Evolutionary conservation across 2,113 vertebrate species (phyloP), one percentile per base, ranked within the genome.

Genomic region (Beaufortia kweichowensis): DNA sequence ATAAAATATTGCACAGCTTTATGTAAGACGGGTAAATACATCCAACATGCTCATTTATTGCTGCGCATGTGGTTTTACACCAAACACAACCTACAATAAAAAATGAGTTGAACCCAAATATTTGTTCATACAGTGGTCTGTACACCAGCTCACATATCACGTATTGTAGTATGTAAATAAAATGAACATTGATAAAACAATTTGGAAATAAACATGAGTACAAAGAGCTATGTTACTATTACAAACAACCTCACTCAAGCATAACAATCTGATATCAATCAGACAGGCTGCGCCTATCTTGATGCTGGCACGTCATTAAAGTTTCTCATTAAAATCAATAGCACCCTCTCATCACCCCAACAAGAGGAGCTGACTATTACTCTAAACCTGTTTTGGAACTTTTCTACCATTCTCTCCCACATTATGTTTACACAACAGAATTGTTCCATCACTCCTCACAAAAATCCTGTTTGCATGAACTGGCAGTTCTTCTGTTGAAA

Each of bases 351-450:
- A 64, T 57, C 39, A 61, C 33, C 41, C 39, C 28, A 59, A 19
- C 10, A 28, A 60, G 21, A 68, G 41, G 12, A 31, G 46, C 7
- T 53, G 31, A 29, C 59, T 68, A 26, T 31, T 48, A 15, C 12
- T 69, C 5, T 67, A 26, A 59, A 62, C 63, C 12, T 91, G 85
- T 86, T 86, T 79, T 89, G 88, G 87, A 90, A 91, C 75, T 80
- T 84, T 79, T 81, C 68, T 84, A 83, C 33, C 74, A 55, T 85
- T 78, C 79, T 73, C 69, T 82, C 71, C 77, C 65, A 74, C 26
- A n/a, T 26, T 26, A 11, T 92, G 88, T 93, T 91, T 89, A 90
- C 87, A 84, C 90, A 93, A 92, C 89, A 92, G 41, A 53, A 1
- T n/a, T 29, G 68, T 87, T 79, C 86, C 85, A 78, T 76, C 80